These are phyloP conservation scores for Apoderus coryli DNA, from an alignment of 2,888 invertebrate species.

Conservation along the genomic window DNA sequence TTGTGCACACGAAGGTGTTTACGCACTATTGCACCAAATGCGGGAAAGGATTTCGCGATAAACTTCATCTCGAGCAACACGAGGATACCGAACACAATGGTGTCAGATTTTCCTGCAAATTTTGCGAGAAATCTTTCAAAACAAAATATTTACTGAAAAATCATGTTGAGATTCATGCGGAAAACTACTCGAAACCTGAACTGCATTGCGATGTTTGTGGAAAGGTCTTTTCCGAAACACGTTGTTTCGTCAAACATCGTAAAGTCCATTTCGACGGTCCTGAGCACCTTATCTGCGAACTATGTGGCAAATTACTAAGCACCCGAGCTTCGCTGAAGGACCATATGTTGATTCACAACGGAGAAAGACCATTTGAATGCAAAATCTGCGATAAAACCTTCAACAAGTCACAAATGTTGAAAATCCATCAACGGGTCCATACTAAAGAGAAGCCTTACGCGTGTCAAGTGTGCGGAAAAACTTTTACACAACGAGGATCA, in stretches of 20 bases:
- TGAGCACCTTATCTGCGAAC: slow-evolving; percentile 17
- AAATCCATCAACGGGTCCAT: slow-evolving; percentile 34
- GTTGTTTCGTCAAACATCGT: background rate
- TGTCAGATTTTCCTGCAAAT: slow-evolving; percentile 10
- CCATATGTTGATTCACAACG: slow-evolving; percentile 21
- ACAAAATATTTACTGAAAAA: slow-evolving; percentile 10
- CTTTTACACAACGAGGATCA: slow-evolving; percentile 18
- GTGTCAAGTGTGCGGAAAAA: slow-evolving; percentile 35
- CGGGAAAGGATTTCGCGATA: slow-evolving; percentile 10
- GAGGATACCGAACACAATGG: slow-evolving; percentile 9
- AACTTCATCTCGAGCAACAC: slow-evolving; percentile 7
- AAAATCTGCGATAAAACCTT: slow-evolving; percentile 32
- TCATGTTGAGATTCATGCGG: slow-evolving; percentile 16
- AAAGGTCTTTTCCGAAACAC: slow-evolving; percentile 18
- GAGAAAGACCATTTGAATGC: slow-evolving; percentile 29
- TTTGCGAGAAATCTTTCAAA: slow-evolving; percentile 15
- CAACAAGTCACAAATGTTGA: slow-evolving; percentile 14
- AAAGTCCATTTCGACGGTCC: slow-evolving; percentile 19
- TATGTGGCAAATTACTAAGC: slow-evolving; percentile 22
- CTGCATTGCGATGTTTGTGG: slow-evolving; percentile 22
- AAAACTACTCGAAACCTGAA: slow-evolving; percentile 10
- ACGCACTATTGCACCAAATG: slow-evolving; percentile 12
- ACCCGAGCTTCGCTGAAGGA: slow-evolving; percentile 14
- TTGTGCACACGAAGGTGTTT: slow-evolving; percentile 13
- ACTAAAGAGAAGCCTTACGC: slow-evolving; percentile 33